Percentiles rank a stretch among this genome's conserved stretches.
phyloP scores from a whole-genome alignment of 2,113 vertebrate genomes.

The Salminus brasiliensis region DNA sequence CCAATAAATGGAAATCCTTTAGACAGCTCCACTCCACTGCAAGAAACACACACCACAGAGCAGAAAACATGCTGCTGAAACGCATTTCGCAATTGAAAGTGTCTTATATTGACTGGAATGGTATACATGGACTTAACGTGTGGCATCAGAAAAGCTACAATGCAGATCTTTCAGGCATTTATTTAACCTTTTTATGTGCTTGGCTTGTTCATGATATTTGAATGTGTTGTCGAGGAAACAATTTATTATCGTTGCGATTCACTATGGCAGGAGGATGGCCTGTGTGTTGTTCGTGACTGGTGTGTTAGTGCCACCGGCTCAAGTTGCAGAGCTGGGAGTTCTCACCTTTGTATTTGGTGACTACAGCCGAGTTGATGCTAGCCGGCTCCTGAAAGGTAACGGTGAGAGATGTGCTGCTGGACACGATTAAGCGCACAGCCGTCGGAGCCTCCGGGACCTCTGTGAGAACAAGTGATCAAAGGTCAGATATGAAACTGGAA shows the following conservation, averaged over 20 bases:
- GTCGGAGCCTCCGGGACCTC: conserved; percentile 89
- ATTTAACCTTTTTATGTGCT: background rate
- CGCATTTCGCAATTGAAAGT: background rate
- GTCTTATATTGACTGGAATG: background rate
- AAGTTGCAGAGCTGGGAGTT: background rate
- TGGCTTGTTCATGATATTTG: background rate
- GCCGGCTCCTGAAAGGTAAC: conserved; percentile 95
- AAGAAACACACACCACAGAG: conserved; percentile 41
- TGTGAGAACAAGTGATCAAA: conserved; percentile 71
- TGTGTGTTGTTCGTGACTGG: background rate
- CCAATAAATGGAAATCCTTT: conserved; percentile 87
- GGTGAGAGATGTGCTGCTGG: conserved; percentile 87
- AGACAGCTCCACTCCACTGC: conserved; percentile 93
- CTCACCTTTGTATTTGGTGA: conserved; percentile 95
- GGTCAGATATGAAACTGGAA: conserved; percentile 35
- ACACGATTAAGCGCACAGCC: conserved; percentile 88
- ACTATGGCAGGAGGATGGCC: background rate
- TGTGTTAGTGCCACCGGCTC: background rate
- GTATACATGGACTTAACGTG: background rate
- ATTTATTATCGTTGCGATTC: background rate
- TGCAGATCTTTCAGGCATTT: background rate
- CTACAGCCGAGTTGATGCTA: conserved; percentile 88
- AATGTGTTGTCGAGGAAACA: background rate
- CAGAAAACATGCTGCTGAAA: background rate
- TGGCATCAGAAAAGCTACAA: background rate